Conservation (phyloP, 2,888 invertebrate species). For the Patella depressa region DNA sequence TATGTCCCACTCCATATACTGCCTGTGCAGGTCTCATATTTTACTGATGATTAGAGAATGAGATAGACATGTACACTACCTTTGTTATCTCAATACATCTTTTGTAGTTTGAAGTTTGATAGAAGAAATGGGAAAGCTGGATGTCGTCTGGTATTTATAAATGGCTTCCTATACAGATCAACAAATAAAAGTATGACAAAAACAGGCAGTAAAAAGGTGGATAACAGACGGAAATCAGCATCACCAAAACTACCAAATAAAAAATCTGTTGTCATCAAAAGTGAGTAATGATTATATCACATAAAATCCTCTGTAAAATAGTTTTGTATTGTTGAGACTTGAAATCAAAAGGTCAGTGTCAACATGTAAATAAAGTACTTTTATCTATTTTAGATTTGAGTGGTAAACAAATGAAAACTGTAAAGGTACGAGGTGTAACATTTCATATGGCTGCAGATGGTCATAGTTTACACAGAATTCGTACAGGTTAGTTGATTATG, state of each 20-base stretch:
- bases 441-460: constrained; percentile 53
- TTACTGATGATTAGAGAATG: too few relatives aligned
- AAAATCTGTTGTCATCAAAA: constrained; percentile 25
- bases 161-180: constrained; percentile 47
- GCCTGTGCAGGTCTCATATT: too few relatives aligned
- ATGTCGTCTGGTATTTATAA: constrained; percentile 40
- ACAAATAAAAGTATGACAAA: constrained; percentile 36
- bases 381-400: constrained; percentile 28
- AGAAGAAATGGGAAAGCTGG: too few relatives aligned
- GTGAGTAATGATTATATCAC: constrained; percentile 21
- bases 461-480: constrained; percentile 46
- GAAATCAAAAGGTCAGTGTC: too few relatives aligned
- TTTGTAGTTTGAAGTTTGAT: too few relatives aligned
- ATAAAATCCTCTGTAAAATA: not conserved
- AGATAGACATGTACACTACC: too few relatives aligned
- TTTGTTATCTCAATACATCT: too few relatives aligned
- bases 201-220: constrained; percentile 1
- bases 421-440: constrained; percentile 72
- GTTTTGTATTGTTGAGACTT: not conserved
- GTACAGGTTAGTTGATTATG: constrained; percentile 19
- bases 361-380: too few relatives aligned
- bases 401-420: constrained; percentile 41
- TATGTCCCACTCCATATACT: too few relatives aligned
- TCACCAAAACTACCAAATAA: not conserved
- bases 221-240: not conserved